Evolutionary conservation across 2,888 invertebrate species (phyloP).

Genomic region (Pilophorus perplexus): DNA sequence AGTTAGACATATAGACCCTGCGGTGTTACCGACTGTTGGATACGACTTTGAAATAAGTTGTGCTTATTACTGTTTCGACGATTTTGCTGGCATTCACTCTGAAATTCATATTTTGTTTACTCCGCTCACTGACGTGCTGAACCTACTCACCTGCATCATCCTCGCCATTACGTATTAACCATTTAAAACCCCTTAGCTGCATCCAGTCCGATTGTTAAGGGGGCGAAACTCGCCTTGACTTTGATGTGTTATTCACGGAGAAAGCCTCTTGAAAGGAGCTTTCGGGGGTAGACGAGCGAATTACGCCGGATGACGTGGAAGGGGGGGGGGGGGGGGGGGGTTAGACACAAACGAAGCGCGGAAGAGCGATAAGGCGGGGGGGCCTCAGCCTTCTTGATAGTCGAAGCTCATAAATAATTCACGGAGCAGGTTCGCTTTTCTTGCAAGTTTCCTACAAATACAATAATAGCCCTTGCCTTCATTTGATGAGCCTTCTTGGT

Average conservation of each 20-base stretch:
- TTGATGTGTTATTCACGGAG: constrained; percentile 18
- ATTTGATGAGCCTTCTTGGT: constrained; percentile 38
- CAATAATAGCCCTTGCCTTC: constrained; percentile 37
- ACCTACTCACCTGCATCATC: too few relatives aligned
- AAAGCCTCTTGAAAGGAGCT: not conserved
- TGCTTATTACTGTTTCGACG: too few relatives aligned
- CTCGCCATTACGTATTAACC: too few relatives aligned
- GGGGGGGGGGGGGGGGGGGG: constrained; percentile 1
- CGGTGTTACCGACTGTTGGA: too few relatives aligned
- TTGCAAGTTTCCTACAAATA: constrained; percentile 40
- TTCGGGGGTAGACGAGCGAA: constrained; percentile 1
- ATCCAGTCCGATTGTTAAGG: too few relatives aligned
- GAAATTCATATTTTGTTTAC: too few relatives aligned
- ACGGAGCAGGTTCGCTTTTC: constrained; percentile 39
- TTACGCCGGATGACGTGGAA: constrained; percentile 5
- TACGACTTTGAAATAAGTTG: too few relatives aligned
- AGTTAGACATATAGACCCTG: too few relatives aligned
- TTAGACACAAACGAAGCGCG: not conserved
- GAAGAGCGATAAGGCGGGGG: not conserved
- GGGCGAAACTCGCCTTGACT: too few relatives aligned
- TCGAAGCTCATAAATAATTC: constrained; percentile 40
- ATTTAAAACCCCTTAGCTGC: too few relatives aligned
- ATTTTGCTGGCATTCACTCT: too few relatives aligned
- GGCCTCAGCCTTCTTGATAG: constrained; percentile 33
- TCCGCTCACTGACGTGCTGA: too few relatives aligned